These are phyloP conservation scores for Zaprionus lineosus DNA, from an alignment of 2,888 invertebrate genomes.

Conservation along the genomic window DNA sequence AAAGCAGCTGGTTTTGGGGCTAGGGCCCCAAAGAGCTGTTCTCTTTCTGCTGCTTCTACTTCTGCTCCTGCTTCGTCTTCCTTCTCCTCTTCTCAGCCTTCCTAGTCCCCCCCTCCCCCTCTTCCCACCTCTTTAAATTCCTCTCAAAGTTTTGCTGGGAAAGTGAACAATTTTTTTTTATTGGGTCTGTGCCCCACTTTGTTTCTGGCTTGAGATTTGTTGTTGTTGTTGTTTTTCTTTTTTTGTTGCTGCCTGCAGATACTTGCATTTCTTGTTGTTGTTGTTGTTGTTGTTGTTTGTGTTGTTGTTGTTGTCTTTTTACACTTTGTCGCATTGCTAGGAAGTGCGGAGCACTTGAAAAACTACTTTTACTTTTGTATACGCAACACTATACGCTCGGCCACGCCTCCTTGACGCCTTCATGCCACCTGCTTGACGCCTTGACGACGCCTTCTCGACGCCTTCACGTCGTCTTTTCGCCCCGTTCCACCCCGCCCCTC, in stretches of 20 bases:
- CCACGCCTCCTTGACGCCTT: not conserved
- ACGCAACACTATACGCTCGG: constrained; percentile 59
- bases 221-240: too few relatives aligned
- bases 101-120: too few relatives aligned
- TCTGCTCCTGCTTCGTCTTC: too few relatives aligned
- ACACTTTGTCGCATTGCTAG: constrained; percentile 71
- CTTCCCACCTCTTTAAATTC: too few relatives aligned
- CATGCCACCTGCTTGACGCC: too few relatives aligned
- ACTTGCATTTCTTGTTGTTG: constrained; percentile 26
- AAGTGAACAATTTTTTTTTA: constrained; percentile 36
- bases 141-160: too few relatives aligned
- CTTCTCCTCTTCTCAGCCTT: too few relatives aligned
- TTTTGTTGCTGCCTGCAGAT: constrained; percentile 36
- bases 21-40: constrained; percentile 5
- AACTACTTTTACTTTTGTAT: constrained; percentile 76
- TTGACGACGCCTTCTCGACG: constrained; percentile 1
- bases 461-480: too few relatives aligned
- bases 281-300: constrained; percentile 32
- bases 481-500: not conserved
- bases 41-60: constrained; percentile 1
- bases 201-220: constrained; percentile 68
- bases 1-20: constrained; percentile 19
- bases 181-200: constrained; percentile 66
- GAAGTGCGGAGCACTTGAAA: constrained; percentile 70
- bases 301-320: constrained; percentile 54